Evolutionary conservation across 92 coral and sea anemone genomes (phyloP).

Genomic region (Porites lobata): DNA sequence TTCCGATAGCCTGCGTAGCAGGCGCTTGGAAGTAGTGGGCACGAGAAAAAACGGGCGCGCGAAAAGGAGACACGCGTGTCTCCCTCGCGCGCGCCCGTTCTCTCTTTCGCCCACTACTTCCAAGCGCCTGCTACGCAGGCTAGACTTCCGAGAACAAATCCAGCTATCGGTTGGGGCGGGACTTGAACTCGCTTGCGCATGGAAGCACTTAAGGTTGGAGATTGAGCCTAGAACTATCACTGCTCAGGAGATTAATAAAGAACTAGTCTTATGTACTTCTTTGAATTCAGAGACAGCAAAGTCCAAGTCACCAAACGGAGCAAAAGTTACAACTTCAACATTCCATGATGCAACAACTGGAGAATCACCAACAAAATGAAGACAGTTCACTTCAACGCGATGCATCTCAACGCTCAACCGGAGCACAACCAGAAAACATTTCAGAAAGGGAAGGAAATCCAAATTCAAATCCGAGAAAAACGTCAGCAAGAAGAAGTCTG

Average conservation of each 20-base stretch:
- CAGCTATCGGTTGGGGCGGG: too few relatives aligned
- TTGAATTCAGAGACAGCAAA: conserved; percentile 70
- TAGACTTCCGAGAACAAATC: too few relatives aligned
- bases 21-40: too few relatives aligned
- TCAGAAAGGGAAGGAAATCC: conserved; percentile 35
- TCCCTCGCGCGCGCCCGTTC: too few relatives aligned
- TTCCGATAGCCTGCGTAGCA: too few relatives aligned
- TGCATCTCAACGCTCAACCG: conserved; percentile 6
- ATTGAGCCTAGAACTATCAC: too few relatives aligned
- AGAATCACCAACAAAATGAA: conserved; percentile 57
- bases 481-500: conserved; percentile 74
- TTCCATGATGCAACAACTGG: conserved; percentile 80
- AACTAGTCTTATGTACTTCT: neutral
- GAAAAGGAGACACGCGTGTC: too few relatives aligned
- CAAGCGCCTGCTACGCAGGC: too few relatives aligned
- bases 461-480: conserved; percentile 16
- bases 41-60: too few relatives aligned
- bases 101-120: too few relatives aligned
- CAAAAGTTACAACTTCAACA: conserved; percentile 74
- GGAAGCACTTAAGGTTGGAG: too few relatives aligned
- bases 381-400: neutral
- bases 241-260: neutral
- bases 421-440: conserved; percentile 29
- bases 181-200: too few relatives aligned
- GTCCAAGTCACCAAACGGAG: conserved; percentile 79